Conservation (phyloP, 2,113 vertebrate species). For the Hyperopisus bebe region DNA sequence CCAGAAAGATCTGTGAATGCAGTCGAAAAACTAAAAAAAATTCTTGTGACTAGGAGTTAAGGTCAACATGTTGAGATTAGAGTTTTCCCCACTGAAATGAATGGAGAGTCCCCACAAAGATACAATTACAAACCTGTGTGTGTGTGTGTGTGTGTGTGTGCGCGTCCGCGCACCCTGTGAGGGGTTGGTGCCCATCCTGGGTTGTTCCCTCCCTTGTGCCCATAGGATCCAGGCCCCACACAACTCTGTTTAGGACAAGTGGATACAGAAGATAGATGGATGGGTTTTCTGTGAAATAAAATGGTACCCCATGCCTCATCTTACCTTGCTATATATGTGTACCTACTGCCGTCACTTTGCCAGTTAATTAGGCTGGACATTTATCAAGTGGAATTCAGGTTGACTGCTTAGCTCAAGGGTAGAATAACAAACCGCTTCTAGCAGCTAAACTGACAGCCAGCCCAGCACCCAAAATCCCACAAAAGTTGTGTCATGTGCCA, state of each 20-base stretch:
- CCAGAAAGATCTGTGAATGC: too few species aligned
- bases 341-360: not conserved
- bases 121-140: too few species aligned
- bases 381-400: not conserved
- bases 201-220: not conserved
- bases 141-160: too few species aligned
- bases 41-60: too few species aligned
- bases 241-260: too few species aligned
- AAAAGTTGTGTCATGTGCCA: not conserved
- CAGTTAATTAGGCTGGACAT: not conserved
- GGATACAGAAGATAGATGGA: not conserved
- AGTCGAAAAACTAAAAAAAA: too few species aligned
- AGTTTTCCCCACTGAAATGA: too few species aligned
- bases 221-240: not conserved
- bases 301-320: not conserved
- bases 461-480: not conserved
- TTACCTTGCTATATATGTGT: not conserved
- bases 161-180: not conserved
- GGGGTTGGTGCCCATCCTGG: not conserved
- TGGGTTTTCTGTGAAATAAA: not conserved
- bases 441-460: not conserved
- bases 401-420: not conserved
- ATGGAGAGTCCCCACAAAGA: too few species aligned
- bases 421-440: not conserved
- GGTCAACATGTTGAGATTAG: too few species aligned